Base-by-base conservation (phyloP, 2,797 vertebrate genomes). In the Propithecus perrieri region DNA sequence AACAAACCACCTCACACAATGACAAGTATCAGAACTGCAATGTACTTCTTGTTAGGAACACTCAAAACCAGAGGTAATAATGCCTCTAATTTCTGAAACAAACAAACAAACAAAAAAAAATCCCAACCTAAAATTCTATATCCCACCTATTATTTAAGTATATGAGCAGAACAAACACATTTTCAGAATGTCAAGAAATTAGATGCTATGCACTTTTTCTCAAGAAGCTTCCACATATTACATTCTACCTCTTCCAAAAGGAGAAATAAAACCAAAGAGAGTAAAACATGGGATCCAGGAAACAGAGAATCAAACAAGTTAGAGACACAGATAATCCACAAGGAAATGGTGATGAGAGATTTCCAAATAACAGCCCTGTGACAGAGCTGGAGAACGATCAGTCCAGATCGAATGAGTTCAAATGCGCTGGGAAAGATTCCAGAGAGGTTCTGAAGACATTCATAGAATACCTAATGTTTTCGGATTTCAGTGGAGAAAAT, bases 301-400 rank as follows among this genome's bases (percentile, higher is more conserved):
- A 50, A 28, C 13, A 61, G 41, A 75, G 11, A 33, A 0, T n/a
- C 41, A 41, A 48, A 71, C 41, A 26, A 46, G 33, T 61, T 33
- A 41, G 38, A 79, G 53, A 69, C n/a, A 74, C 33, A n/a, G 14
- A 38, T 22, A 71, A 38, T 20, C n/a, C 18, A n/a, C 20, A 50
- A n/a, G 33, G 18, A 18, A 61, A 13, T 3, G 6, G 4, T 30
- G 18, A 86, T 7, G 20, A 43, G 35, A 46, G 46, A 74, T 28
- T 5, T 4, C 9, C 7, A 30, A 46, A 18, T 22, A 1, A 12
- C 0, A 8, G 57, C 35, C 6, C 46, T 50, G 22, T 7, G 1
- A 24, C 20, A 18, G 7, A 13, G 13, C 33, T 38, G n/a, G 46
- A 28, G 81, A 67, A 80, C 8, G 0, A 9, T 24, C 13, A 1